phyloP scores from a whole-genome alignment of 2,113 vertebrate genomes.

The Myotis brandtii region DNA sequence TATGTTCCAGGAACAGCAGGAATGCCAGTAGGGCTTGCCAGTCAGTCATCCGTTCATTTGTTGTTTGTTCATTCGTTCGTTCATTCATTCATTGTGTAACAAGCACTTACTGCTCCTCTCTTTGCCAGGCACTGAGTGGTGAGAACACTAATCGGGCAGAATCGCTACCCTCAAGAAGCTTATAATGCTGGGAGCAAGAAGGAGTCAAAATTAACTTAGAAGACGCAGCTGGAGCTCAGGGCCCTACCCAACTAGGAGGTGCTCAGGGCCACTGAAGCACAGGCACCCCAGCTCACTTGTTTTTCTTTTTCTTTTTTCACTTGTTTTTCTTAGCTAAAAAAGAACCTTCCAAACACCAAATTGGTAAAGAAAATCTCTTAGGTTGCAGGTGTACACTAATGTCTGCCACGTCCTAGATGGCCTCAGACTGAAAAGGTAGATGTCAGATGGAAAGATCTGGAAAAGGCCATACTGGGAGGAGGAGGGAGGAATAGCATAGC shows the following conservation, averaged over 20 bases:
- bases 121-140: neutral
- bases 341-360: neutral
- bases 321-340: conserved; percentile 20
- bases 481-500: neutral
- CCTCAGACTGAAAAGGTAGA: neutral
- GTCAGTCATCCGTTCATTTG: neutral
- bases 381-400: neutral
- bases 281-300: neutral
- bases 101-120: neutral
- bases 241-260: neutral
- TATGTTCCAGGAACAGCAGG: neutral
- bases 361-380: neutral
- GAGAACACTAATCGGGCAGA: neutral
- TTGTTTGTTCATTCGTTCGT: neutral
- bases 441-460: neutral
- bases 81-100: neutral
- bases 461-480: neutral
- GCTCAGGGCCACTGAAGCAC: neutral
- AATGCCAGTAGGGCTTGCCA: neutral
- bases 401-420: neutral
- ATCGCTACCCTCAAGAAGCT: neutral
- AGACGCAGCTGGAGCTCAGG: neutral
- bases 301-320: neutral
- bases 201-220: neutral
- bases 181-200: neutral